A percentile compares a stretch with the other conserved stretches of the same genome.
Evolutionary conservation across 2,888 invertebrate species (phyloP).

Genomic region (Anthrax anthrax): DNA sequence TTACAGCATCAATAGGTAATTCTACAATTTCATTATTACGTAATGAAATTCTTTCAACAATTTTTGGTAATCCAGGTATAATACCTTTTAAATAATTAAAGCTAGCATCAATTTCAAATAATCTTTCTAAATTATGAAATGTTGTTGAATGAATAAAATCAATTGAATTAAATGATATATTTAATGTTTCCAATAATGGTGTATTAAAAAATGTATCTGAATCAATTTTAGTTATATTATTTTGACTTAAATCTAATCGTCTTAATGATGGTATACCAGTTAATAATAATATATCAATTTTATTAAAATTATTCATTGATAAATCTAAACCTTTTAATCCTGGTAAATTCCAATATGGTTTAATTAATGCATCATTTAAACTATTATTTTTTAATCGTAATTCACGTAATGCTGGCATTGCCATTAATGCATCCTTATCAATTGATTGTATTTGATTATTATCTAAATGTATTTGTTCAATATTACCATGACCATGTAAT

Average conservation of each 20-base stretch:
- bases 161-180: constrained; percentile 62
- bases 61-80: constrained; percentile 62
- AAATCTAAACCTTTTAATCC: constrained; percentile 72
- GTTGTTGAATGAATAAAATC: constrained; percentile 58
- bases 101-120: constrained; percentile 67
- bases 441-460: constrained; percentile 61
- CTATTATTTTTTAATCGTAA: constrained; percentile 73
- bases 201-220: constrained; percentile 59
- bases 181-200: constrained; percentile 60
- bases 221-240: constrained; percentile 53
- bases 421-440: constrained; percentile 64
- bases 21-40: constrained; percentile 53
- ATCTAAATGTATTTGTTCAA: constrained; percentile 68
- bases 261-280: constrained; percentile 61
- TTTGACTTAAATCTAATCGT: constrained; percentile 61
- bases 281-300: constrained; percentile 55
- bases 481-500: constrained; percentile 60
- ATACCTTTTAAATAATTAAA: constrained; percentile 58
- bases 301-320: constrained; percentile 57
- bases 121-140: constrained; percentile 54
- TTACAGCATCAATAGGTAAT: constrained; percentile 49
- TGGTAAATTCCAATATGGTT: constrained; percentile 74
- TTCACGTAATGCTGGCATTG: constrained; percentile 71
- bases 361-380: constrained; percentile 52
- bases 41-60: constrained; percentile 59